phyloP scores from a whole-genome alignment of 2,888 invertebrate species.

The Archaeoteleia sp. region DNA sequence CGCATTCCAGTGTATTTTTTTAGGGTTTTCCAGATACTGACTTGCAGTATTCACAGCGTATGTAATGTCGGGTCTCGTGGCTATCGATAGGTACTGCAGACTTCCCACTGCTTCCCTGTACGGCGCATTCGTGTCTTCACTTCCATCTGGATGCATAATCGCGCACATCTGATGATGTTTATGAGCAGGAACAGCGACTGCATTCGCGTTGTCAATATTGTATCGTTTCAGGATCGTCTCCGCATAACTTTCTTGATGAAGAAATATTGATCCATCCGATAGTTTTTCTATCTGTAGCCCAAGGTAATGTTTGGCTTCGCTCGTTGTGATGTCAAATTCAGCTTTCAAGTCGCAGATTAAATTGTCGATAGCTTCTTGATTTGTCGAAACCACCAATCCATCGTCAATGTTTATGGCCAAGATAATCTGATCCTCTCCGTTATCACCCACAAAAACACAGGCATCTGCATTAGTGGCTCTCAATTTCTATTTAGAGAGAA shows the following conservation, averaged over 20 bases:
- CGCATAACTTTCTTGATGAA: conserved; percentile 32
- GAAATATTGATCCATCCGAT: conserved; percentile 35
- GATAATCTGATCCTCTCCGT: conserved; percentile 45
- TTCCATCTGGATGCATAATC: background rate
- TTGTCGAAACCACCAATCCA: conserved; percentile 54
- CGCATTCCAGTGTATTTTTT: conserved; percentile 45
- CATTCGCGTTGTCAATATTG: conserved; percentile 52
- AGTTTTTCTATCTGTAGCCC: conserved; percentile 51
- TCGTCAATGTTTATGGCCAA: conserved; percentile 63
- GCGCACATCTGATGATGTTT: conserved; percentile 2
- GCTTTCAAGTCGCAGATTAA: conserved; percentile 19
- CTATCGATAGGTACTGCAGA: conserved; percentile 36
- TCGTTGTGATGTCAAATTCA: conserved; percentile 21
- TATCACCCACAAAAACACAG: conserved; percentile 58
- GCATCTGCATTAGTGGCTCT: conserved; percentile 56
- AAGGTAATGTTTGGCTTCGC: conserved; percentile 41
- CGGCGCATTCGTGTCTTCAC: background rate
- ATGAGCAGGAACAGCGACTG: conserved; percentile 50
- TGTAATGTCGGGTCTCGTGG: conserved; percentile 45
- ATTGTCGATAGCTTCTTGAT: conserved; percentile 3
- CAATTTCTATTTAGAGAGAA: conserved; percentile 56
- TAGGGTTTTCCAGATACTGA: conserved; percentile 35
- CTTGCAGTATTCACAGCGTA: conserved; percentile 33
- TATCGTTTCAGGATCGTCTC: conserved; percentile 25
- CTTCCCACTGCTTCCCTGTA: conserved; percentile 48